Evolutionary conservation across 2,113 vertebrate genomes (phyloP).

Genomic region (Mola mola): DNA sequence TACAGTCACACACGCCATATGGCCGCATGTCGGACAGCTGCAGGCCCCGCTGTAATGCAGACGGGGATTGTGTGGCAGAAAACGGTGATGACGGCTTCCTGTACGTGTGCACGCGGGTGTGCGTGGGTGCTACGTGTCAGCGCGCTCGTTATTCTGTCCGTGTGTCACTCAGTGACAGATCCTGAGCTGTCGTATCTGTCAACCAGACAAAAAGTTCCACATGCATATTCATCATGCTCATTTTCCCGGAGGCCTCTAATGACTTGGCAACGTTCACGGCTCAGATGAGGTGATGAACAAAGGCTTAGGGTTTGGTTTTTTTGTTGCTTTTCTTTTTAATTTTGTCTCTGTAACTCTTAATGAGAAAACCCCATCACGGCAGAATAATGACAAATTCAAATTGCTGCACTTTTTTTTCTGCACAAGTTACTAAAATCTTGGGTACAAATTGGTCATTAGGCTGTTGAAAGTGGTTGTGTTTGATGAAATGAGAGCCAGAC

Average conservation of each 20-base stretch:
- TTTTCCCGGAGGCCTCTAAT: slow-evolving; percentile 52
- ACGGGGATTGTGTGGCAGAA: slow-evolving; percentile 35
- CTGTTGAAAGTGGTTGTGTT: too few species aligned
- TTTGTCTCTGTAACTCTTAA: neutral
- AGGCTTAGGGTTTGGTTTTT: slow-evolving; percentile 45
- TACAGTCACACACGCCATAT: slow-evolving; percentile 39
- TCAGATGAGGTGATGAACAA: slow-evolving; percentile 53
- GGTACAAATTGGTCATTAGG: too few species aligned
- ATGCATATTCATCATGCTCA: slow-evolving; percentile 73
- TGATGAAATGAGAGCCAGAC: slow-evolving; percentile 21
- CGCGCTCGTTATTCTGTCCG: slow-evolving; percentile 54
- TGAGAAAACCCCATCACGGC: slow-evolving; percentile 18
- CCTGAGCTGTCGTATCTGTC: slow-evolving; percentile 67
- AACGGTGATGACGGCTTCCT: slow-evolving; percentile 20
- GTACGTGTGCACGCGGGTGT: slow-evolving; percentile 2
- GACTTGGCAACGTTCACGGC: slow-evolving; percentile 62
- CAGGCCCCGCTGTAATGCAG: slow-evolving; percentile 43
- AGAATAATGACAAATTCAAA: slow-evolving; percentile 11
- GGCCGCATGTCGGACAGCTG: slow-evolving; percentile 62
- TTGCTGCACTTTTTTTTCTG: neutral
- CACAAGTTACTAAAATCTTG: too few species aligned
- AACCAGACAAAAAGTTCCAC: slow-evolving; percentile 58
- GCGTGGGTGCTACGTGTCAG: slow-evolving; percentile 44
- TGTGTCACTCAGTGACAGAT: slow-evolving; percentile 63
- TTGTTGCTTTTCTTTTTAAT: neutral